Conservation (phyloP, 2,113 vertebrate species). For the Glaucidium brasilianum region DNA sequence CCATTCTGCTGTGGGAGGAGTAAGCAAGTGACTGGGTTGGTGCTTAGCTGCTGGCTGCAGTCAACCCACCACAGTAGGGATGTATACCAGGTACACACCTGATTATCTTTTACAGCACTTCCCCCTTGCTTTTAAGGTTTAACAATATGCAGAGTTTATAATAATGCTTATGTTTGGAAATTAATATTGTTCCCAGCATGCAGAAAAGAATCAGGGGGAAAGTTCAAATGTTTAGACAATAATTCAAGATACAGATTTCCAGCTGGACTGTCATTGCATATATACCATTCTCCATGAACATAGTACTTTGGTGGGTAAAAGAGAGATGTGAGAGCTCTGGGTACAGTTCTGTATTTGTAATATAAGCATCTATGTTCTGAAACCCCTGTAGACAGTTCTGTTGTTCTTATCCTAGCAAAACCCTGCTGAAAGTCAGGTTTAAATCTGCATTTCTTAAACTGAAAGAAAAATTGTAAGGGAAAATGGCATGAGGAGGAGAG, state of each 20-base stretch:
- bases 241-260: not conserved
- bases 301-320: not conserved
- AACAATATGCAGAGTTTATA: not conserved
- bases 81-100: not conserved
- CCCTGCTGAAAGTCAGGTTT: not conserved
- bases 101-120: not conserved
- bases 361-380: not conserved
- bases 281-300: not conserved
- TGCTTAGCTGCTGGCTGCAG: not conserved
- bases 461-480: not conserved
- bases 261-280: not conserved
- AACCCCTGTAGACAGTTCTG: not conserved
- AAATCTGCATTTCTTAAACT: too few species aligned
- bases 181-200: not conserved
- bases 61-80: not conserved
- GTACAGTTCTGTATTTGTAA: not conserved
- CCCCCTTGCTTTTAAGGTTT: not conserved
- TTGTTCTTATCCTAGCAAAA: not conserved
- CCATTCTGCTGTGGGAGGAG: not conserved
- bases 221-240: not conserved
- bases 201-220: not conserved
- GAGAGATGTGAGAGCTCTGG: not conserved
- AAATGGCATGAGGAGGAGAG: not conserved
- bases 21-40: not conserved
- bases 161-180: not conserved